Evolutionary conservation across 30 jellyfish, hydroid and myxozoan species (phyloP).

Genomic region (Sanderia malayensis): DNA sequence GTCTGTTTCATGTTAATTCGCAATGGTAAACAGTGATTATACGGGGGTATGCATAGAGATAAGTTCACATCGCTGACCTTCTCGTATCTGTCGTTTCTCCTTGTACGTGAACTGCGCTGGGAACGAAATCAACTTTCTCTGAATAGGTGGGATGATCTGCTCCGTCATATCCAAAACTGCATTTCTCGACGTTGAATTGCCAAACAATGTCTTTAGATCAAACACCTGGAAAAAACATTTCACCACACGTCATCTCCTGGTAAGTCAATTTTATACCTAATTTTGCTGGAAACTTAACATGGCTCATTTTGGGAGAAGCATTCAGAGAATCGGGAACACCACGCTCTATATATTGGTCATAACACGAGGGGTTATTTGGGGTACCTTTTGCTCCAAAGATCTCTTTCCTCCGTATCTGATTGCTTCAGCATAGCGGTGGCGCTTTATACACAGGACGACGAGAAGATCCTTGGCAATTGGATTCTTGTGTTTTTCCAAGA

Average conservation of each 20-base stretch:
- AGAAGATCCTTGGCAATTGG: constrained; percentile 32
- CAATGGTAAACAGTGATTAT: no score
- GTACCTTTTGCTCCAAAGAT: constrained; percentile 26
- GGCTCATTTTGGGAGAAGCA: no score
- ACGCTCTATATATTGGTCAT: no score
- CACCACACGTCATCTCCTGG: no score
- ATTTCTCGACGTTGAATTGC: constrained; percentile 35
- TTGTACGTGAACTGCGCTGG: not conserved
- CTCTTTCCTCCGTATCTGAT: constrained; percentile 36
- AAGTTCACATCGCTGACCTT: constrained; percentile 1
- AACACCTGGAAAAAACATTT: no score
- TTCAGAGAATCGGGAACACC: no score
- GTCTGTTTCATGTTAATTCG: no score
- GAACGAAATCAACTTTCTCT: constrained; percentile 20
- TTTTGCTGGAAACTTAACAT: no score
- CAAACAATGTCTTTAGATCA: constrained; percentile 50
- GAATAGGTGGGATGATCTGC: constrained; percentile 41
- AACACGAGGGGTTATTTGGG: no score
- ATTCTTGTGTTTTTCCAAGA: constrained; percentile 16
- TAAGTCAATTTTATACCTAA: no score
- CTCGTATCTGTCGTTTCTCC: constrained; percentile 13
- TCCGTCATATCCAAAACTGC: constrained; percentile 45
- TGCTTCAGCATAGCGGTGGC: constrained; percentile 58
- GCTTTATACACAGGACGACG: constrained; percentile 37
- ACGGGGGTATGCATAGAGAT: no score